Percentiles rank a stretch among this genome's conserved stretches.
These are phyloP conservation scores for Neoscelio sp. DNA, from an alignment of 2,888 invertebrate genomes.

Conservation along the genomic window DNA sequence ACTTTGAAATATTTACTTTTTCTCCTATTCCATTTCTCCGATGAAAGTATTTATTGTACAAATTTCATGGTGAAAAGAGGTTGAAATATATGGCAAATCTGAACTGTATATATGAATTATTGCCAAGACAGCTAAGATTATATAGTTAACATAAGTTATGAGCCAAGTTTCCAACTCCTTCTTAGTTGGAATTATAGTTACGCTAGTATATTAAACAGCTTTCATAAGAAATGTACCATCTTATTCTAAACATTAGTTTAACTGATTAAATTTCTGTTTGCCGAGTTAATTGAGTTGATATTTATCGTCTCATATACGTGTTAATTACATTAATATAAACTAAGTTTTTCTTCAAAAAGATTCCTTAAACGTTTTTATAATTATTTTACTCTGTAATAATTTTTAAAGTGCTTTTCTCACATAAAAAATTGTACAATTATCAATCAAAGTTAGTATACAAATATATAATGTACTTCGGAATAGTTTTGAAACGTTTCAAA, in stretches of 20 bases:
- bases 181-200: constrained; percentile 12
- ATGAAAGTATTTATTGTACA: background rate
- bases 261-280: constrained; percentile 22
- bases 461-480: no score
- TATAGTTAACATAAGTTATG: constrained; percentile 36
- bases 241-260: constrained; percentile 16
- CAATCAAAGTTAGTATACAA: no score
- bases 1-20: no score
- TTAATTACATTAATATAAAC: background rate
- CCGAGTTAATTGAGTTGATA: constrained; percentile 18
- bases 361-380: no score
- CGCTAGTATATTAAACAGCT: constrained; percentile 3
- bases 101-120: constrained; percentile 8
- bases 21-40: no score
- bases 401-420: no score
- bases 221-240: constrained; percentile 53
- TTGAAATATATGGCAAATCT: background rate
- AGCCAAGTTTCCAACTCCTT: constrained; percentile 23
- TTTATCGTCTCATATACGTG: background rate
- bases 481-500: no score
- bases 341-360: no score
- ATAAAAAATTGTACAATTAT: no score
- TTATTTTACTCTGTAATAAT: no score
- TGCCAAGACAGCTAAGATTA: constrained; percentile 13
- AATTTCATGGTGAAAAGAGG: background rate